Evolutionary conservation across 2,797 vertebrate genomes (phyloP), one percentile per base, ranked within the genome.

Genomic region (Staurois parvus): DNA sequence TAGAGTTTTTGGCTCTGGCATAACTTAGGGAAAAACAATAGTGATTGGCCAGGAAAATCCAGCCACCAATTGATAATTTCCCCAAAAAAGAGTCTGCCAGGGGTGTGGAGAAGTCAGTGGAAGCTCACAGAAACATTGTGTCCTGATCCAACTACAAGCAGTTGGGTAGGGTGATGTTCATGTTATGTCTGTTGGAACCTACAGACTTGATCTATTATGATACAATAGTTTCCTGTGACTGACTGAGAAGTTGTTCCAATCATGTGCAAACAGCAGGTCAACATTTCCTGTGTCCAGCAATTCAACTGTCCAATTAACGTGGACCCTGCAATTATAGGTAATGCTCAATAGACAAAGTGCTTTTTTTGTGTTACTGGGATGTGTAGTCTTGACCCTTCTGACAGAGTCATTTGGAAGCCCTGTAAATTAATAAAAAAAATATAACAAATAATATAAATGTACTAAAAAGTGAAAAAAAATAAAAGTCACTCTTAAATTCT

Each of bases 351-450:
- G 52, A 42, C 26, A 81, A 86, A 82, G 66, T 86, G 24, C 67
- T 73, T 67, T 52, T 66, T n/a, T 6, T n/a, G 1, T 19, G 21
- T n/a, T 59, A 42, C 73, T 86, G 59, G 48, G 17, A 82, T 42
- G 81, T 72, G 66, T 48, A 15, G 34, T 34, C 40, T 32, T 76
- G 84, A 82, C 79, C n/a, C 74, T 78, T 72, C 74, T 37, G 77
- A 64, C n/a, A 73, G 76, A 87, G 85, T 79, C 76, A 79, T 68
- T 79, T 87, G 85, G 85, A 87, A 87, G 85, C 85, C 81, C 85
- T 83, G 70, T 70, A 84, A 75, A 68, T 56, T 21, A 79, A 73
- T 84, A 24, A 42, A 79, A 78, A 77, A n/a, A 76, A 21, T 52
- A 73, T 17, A 64, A 64, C 59, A n/a, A 52, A 48, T n/a, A 42